Evolutionary conservation across 1,140 invertebrate genomes (phyloP).

Genomic region (Drosophila kohkoa): DNA sequence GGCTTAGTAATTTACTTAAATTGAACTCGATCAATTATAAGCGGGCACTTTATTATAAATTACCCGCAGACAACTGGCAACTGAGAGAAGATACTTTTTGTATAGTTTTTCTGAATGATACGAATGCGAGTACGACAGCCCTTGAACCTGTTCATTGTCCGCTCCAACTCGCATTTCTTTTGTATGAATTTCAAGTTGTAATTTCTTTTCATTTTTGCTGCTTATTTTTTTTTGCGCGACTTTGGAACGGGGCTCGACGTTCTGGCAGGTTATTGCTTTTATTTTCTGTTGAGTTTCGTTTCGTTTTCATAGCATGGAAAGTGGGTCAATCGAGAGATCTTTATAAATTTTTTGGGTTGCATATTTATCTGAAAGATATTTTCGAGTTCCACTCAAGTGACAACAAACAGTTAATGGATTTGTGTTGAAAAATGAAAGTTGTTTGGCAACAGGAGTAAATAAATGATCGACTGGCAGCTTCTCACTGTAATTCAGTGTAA

Average conservation of each 20-base stretch:
- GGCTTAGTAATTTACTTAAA: background rate
- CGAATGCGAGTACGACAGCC: constrained; percentile 24
- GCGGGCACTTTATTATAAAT: constrained; percentile 8
- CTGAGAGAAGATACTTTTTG: constrained; percentile 24
- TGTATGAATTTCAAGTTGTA: constrained; percentile 49
- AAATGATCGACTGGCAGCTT: constrained; percentile 1
- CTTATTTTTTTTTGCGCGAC: constrained; percentile 40
- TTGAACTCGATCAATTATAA: constrained; percentile 17
- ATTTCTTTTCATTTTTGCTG: constrained; percentile 50
- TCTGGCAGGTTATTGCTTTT: constrained; percentile 41
- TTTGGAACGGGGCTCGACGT: constrained; percentile 36
- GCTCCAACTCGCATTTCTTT: constrained; percentile 36
- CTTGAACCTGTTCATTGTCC: constrained; percentile 53
- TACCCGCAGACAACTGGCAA: constrained; percentile 3
- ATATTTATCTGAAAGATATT: constrained; percentile 54
- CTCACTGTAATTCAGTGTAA: background rate
- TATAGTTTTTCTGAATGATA: constrained; percentile 29
- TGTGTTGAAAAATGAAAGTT: constrained; percentile 55
- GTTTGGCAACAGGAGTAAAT: constrained; percentile 31
- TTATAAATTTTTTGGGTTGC: constrained; percentile 57
- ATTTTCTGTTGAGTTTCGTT: constrained; percentile 27
- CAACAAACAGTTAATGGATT: constrained; percentile 57
- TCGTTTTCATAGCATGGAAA: constrained; percentile 49
- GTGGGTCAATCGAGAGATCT: constrained; percentile 58
- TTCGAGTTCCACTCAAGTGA: constrained; percentile 36